A percentile compares a stretch with the other conserved stretches of the same genome.
These are phyloP conservation scores for Squalus acanthias DNA, from an alignment of 2,797 vertebrate genomes.

Conservation along the genomic window DNA sequence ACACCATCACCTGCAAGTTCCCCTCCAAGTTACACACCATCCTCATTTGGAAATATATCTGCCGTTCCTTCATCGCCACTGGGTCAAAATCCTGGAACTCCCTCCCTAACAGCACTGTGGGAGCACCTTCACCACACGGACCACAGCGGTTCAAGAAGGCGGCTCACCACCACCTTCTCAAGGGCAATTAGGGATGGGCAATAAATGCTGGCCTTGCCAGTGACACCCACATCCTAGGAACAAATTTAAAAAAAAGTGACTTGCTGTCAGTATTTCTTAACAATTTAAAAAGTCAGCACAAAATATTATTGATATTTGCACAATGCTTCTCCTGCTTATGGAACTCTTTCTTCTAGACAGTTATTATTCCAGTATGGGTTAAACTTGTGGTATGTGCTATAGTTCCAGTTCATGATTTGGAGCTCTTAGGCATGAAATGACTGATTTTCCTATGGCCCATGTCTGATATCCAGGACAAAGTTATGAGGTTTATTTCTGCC, in stretches of 20 bases:
- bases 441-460: neutral
- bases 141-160: no score
- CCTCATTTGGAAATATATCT: no score
- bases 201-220: no score
- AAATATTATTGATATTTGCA: neutral
- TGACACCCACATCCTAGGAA: no score
- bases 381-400: neutral
- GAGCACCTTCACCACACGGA: no score
- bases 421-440: neutral
- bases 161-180: no score
- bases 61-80: no score
- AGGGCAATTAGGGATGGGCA: no score
- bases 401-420: neutral
- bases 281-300: neutral
- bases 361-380: neutral
- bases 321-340: neutral
- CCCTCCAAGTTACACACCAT: no score
- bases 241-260: neutral
- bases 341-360: neutral
- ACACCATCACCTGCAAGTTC: no score
- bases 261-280: neutral
- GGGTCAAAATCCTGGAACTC: no score
- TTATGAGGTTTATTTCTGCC: neutral
- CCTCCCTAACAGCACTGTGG: no score
- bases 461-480: neutral